Evolutionary conservation across 35 echinoderm and acorn worm genomes (phyloP), one percentile per base, ranked within the genome.

Genomic region (Hemicentrotus pulcherrimus): DNA sequence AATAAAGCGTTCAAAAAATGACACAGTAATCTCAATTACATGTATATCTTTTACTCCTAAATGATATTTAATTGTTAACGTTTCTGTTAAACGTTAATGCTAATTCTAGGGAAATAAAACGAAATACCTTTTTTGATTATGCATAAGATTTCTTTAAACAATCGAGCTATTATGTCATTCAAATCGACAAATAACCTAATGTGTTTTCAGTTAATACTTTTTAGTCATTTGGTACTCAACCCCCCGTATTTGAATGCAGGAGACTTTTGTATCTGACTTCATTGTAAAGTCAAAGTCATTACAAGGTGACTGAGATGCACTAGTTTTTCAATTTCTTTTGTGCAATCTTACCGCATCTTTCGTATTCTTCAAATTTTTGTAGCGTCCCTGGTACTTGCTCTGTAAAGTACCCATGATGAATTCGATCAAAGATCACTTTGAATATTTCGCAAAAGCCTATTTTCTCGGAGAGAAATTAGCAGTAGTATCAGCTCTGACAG

Each of bases 381-480:
- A 78, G 24, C 65, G 65, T 78, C 65, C 65, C 65, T 78, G 65
- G 65, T 78, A 78, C 65, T 78, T 78, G 65, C 65, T 78, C 65
- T 78, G 65, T 8, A 78, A 28, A 78, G 65, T 78, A 78, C 65
- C 65, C 65, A 78, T 78, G 65, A n/a, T 78, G 28, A 78, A 2
- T n/a, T n/a, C 22, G 28, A 78, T 28, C 28, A n/a, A 28, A 78
- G 7, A 55, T 55, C 65, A 78, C 19, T 78, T n/a, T 18, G 24
- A n/a, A 78, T 2, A 18, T 4, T 78, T 28, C 7, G 9, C 24
- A 78, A 78, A 78, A 78, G 28, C 6, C 65, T 78, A 78, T n/a
- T 14, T 78, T 78, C 65, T 78, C 65, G 65, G 4, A 78, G 65
- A 78, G 65, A 78, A 78, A 78, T 78, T 18, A 78, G 24, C 65